Percentiles rank a stretch among this genome's conserved stretches.
Evolutionary conservation across 1,140 invertebrate species (phyloP).

Genomic region (Trichonephila inaurata): DNA sequence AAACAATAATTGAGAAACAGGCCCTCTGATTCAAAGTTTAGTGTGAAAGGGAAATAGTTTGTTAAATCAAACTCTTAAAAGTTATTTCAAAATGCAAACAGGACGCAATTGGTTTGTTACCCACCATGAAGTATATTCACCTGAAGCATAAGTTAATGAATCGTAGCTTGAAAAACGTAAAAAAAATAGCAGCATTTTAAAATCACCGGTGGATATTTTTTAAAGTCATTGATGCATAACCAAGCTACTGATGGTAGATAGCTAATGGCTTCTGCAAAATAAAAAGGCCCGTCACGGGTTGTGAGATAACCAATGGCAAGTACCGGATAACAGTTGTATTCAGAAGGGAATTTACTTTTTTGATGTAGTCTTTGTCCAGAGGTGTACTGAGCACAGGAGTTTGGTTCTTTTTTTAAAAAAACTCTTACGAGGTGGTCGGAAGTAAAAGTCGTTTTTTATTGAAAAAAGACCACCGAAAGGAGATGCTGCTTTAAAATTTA

Average conservation of each 20-base stretch:
- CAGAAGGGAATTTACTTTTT: neutral
- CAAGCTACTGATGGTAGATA: neutral
- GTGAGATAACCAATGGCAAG: constrained; percentile 29
- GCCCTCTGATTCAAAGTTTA: neutral
- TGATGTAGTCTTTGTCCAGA: neutral
- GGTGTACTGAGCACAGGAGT: neutral
- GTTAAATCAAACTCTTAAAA: too few species aligned
- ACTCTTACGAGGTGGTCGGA: neutral
- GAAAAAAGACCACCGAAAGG: neutral
- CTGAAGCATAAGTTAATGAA: neutral
- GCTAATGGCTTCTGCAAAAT: constrained; percentile 1
- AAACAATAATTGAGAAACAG: neutral
- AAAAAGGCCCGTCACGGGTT: constrained; percentile 29
- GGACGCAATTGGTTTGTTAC: constrained; percentile 14
- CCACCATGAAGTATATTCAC: neutral
- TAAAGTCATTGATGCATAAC: constrained; percentile 47
- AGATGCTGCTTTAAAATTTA: neutral
- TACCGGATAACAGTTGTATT: neutral
- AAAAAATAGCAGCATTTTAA: neutral
- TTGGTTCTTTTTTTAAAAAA: neutral
- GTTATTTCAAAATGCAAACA: neutral
- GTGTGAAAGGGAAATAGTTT: too few species aligned
- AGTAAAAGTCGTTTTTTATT: neutral
- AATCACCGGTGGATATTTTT: neutral
- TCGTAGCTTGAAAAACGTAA: neutral